phyloP scores from a whole-genome alignment of 1,140 invertebrate species.

The Dryas iulia region DNA sequence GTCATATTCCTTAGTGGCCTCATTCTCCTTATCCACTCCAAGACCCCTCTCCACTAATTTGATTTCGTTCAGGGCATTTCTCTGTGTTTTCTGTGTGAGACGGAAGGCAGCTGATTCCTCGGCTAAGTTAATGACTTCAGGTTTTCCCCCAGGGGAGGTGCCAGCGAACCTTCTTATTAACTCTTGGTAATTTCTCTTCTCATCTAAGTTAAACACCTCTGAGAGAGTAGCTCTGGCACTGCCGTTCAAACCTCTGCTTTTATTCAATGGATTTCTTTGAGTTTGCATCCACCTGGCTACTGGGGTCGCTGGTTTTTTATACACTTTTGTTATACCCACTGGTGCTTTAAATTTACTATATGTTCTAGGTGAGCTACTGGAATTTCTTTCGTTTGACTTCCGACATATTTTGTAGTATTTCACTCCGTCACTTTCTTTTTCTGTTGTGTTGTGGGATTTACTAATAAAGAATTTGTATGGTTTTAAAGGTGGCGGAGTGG shows the following conservation, averaged over 20 bases:
- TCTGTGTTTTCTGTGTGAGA: constrained; percentile 56
- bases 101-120: constrained; percentile 61
- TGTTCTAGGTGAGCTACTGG: constrained; percentile 47
- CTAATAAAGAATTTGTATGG: constrained; percentile 54
- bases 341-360: constrained; percentile 59
- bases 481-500: constrained; percentile 41
- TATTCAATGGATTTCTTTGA: constrained; percentile 41
- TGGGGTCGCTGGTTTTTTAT: constrained; percentile 50
- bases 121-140: constrained; percentile 56
- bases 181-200: constrained; percentile 73
- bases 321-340: constrained; percentile 60
- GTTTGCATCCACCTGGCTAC: constrained; percentile 67
- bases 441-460: constrained; percentile 24
- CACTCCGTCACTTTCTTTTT: constrained; percentile 30
- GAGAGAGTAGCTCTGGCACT: constrained; percentile 57
- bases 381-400: constrained; percentile 47
- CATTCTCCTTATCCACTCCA: constrained; percentile 44
- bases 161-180: constrained; percentile 58
- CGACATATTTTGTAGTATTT: constrained; percentile 52
- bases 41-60: constrained; percentile 60
- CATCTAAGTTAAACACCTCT: constrained; percentile 75
- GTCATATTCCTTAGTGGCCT: constrained; percentile 62
- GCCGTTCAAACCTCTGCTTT: constrained; percentile 58
- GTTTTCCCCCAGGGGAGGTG: constrained; percentile 41
- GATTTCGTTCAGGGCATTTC: constrained; percentile 55